Conservation (phyloP, 2,113 vertebrate genomes). For the Haliaeetus leucogaster region DNA sequence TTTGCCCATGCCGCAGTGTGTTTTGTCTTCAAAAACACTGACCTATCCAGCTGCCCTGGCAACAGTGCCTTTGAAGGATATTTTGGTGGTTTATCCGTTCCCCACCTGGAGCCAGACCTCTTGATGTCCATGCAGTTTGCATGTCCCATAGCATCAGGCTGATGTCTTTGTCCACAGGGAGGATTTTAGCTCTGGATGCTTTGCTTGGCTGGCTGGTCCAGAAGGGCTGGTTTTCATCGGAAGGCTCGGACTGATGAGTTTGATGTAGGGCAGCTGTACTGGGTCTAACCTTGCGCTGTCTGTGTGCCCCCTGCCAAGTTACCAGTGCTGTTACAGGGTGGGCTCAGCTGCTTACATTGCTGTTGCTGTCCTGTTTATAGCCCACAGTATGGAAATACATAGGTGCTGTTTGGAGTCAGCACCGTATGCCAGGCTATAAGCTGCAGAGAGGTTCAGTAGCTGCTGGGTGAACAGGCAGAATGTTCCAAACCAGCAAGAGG, state of each 20-base stretch:
- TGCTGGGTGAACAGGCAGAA: background rate
- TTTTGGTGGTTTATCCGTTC: background rate
- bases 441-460: background rate
- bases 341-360: background rate
- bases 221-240: background rate
- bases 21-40: background rate
- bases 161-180: background rate
- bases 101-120: background rate
- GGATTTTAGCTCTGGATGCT: background rate
- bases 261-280: background rate
- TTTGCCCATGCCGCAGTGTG: background rate
- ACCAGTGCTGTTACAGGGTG: background rate
- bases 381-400: accelerated
- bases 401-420: background rate
- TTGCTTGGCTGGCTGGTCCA: background rate
- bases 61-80: background rate
- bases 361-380: background rate
- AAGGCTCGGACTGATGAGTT: background rate
- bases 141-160: background rate
- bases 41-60: background rate
- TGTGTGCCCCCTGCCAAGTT: background rate
- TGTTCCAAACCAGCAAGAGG: background rate
- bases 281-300: background rate
- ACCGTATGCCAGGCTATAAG: accelerated
- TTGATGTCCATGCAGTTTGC: background rate